Conservation (phyloP, 92 coral and sea anemone genomes). For the Palythoa caribaeorum region DNA sequence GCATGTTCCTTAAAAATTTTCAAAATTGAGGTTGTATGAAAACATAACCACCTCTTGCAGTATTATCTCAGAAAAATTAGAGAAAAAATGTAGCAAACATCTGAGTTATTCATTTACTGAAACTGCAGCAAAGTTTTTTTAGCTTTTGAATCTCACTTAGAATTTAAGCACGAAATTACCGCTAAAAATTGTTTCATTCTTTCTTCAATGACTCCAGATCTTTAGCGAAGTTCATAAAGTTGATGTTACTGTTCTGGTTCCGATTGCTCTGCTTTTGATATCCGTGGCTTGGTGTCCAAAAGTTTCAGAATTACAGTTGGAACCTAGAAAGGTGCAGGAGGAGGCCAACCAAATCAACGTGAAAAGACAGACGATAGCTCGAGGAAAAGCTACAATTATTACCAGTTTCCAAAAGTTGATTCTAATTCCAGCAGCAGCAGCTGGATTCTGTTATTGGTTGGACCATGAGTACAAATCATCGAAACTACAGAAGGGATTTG, state of each 20-base stretch:
- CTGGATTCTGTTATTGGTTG: slow-evolving; percentile 42
- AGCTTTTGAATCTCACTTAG: too few relatives aligned
- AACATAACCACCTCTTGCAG: too few relatives aligned
- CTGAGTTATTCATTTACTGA: too few relatives aligned
- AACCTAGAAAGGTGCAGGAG: slow-evolving; percentile 35
- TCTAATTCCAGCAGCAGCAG: slow-evolving; percentile 54
- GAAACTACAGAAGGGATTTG: too few relatives aligned
- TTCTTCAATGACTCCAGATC: not conserved
- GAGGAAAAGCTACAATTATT: slow-evolving; percentile 51
- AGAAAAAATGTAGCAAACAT: too few relatives aligned
- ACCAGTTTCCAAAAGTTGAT: slow-evolving; percentile 54
- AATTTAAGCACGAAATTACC: too few relatives aligned
- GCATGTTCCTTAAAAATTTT: too few relatives aligned
- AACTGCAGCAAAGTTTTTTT: too few relatives aligned
- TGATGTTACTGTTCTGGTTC: slow-evolving; percentile 42
- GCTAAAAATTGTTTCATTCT: not conserved
- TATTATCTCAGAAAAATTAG: too few relatives aligned
- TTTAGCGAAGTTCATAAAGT: not conserved
- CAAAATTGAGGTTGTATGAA: too few relatives aligned
- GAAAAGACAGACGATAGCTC: slow-evolving; percentile 8
- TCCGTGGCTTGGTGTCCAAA: slow-evolving; percentile 93
- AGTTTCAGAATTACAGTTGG: slow-evolving; percentile 58
- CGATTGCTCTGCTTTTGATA: slow-evolving; percentile 70
- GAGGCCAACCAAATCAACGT: not conserved
- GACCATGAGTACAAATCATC: not conserved